Evolutionary conservation across 2,888 invertebrate species (phyloP).

Genomic region (Onchidella celtica): DNA sequence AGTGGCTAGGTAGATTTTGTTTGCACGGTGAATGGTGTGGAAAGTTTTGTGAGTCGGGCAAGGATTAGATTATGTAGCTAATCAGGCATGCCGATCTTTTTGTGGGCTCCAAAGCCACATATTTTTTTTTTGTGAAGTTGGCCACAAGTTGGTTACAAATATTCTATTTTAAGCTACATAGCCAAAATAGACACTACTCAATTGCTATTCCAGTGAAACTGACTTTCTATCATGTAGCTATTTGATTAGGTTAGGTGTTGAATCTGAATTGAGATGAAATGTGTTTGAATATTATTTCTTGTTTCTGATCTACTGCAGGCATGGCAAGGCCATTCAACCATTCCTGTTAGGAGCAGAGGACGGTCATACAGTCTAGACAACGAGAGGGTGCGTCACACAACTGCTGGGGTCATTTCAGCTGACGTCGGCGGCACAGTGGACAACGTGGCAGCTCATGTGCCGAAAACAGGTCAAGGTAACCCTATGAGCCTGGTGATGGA

Average conservation of each 20-base stretch:
- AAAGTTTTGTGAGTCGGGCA: too few relatives aligned
- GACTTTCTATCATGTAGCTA: too few relatives aligned
- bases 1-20: too few relatives aligned
- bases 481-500: constrained; percentile 34
- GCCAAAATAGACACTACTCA: background rate
- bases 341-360: constrained; percentile 1
- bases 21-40: too few relatives aligned
- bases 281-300: too few relatives aligned
- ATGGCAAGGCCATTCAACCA: constrained; percentile 40
- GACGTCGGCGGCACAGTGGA: constrained; percentile 8
- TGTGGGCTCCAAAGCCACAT: too few relatives aligned
- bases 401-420: background rate
- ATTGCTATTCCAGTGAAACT: too few relatives aligned
- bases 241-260: background rate
- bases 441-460: background rate
- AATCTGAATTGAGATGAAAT: background rate
- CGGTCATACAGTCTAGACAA: constrained; percentile 24
- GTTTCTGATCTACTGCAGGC: constrained; percentile 10
- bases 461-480: background rate
- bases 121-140: background rate
- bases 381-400: background rate
- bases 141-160: background rate
- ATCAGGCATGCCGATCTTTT: too few relatives aligned
- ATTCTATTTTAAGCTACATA: background rate
- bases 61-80: too few relatives aligned